These are phyloP conservation scores for Gallinago jamesoni DNA, from an alignment of 2,113 vertebrate species.

Conservation along the genomic window DNA sequence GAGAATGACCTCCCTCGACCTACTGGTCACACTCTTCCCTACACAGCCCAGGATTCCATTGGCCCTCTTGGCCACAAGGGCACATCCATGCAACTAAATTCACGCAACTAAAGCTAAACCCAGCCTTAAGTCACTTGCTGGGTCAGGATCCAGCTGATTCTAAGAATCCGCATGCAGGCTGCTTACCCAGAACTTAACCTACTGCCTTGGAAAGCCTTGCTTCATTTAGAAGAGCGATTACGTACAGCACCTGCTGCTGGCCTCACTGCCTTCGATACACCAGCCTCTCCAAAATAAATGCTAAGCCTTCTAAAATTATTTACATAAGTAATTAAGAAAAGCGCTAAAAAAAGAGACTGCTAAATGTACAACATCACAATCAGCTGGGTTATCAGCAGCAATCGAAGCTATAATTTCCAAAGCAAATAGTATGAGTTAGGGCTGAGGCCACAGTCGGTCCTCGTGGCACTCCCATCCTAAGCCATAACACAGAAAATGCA, in stretches of 20 bases:
- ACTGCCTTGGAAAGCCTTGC: slow-evolving; percentile 30
- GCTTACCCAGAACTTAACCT: slow-evolving; percentile 50
- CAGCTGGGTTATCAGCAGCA: slow-evolving; percentile 20
- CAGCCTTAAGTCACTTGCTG: not conserved
- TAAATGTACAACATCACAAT: slow-evolving; percentile 1
- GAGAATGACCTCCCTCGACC: no score
- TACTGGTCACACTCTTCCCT: no score
- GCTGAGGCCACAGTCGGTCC: not conserved
- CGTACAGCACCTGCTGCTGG: slow-evolving; percentile 59
- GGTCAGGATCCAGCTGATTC: not conserved
- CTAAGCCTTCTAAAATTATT: slow-evolving; percentile 18
- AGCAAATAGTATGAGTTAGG: slow-evolving; percentile 1
- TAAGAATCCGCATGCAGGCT: not conserved
- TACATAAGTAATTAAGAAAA: slow-evolving; percentile 43
- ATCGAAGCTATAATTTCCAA: slow-evolving; percentile 18
- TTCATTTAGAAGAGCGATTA: slow-evolving; percentile 55
- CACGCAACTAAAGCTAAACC: not conserved
- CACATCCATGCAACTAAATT: not conserved
- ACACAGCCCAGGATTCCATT: no score
- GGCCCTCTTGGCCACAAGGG: no score
- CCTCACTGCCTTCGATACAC: not conserved
- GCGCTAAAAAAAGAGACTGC: not conserved
- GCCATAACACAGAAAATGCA: not conserved
- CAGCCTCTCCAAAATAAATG: slow-evolving; percentile 3
- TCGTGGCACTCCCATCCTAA: not conserved